phyloP scores from a whole-genome alignment of 2,113 vertebrate genomes.

The rabbit (Oryctolagus cuniculus) region mOryCun1.1 NC_091440.1:134597501-134598000 shows the following conservation, averaged over 20 bases:
- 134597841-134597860: not conserved
- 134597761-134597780: not conserved
- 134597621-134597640: constrained; percentile 83
- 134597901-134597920: not conserved
- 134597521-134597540: not conserved
- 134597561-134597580: constrained; percentile 91
- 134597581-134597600: constrained; percentile 88
- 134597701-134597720: constrained; percentile 91
- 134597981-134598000: not conserved
- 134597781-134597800: not conserved
- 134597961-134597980: not conserved
- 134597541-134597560: constrained; percentile 58
- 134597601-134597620: constrained; percentile 89
- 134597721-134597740: constrained; percentile 96
- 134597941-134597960: not conserved
- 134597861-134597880: not conserved
- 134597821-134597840: not conserved
- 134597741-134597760: constrained; percentile 14
- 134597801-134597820: not conserved
- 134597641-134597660: constrained; percentile 83
- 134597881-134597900: not conserved
- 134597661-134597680: constrained; percentile 87
- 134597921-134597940: not conserved
- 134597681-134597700: constrained; percentile 91
- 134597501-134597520: not conserved